These are phyloP conservation scores for Caenorhabditis sp. DNA, from an alignment of 2,888 invertebrate species.

Conservation along the genomic window DNA sequence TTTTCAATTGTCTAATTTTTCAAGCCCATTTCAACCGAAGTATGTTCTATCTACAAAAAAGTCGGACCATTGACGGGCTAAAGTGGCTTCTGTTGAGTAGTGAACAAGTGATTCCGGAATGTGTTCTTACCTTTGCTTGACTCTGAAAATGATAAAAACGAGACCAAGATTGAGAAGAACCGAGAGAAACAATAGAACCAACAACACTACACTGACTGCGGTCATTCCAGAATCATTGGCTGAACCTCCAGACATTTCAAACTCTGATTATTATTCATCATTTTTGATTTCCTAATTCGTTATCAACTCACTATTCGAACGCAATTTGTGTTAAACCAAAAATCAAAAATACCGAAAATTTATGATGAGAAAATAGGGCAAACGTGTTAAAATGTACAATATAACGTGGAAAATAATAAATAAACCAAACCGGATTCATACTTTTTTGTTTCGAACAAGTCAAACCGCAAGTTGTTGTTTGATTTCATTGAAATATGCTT, in stretches of 20 bases:
- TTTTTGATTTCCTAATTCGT: no score
- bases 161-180: background rate
- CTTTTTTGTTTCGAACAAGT: background rate
- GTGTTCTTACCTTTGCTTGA: background rate
- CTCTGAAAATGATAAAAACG: background rate
- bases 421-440: background rate
- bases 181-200: background rate
- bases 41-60: no score
- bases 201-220: background rate
- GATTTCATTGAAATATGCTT: background rate
- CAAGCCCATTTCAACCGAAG: no score
- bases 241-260: background rate
- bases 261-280: background rate
- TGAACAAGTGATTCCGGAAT: no score
- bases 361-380: background rate
- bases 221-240: background rate
- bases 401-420: background rate
- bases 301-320: background rate
- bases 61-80: no score
- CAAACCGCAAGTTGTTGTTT: background rate
- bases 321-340: constrained; percentile 1
- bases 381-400: background rate
- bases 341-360: background rate
- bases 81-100: no score
- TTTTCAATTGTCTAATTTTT: no score